A percentile compares a stretch with the other conserved stretches of the same genome.
Conservation (phyloP, 1,140 invertebrate genomes). For the Marisa cornuarietis region DNA sequence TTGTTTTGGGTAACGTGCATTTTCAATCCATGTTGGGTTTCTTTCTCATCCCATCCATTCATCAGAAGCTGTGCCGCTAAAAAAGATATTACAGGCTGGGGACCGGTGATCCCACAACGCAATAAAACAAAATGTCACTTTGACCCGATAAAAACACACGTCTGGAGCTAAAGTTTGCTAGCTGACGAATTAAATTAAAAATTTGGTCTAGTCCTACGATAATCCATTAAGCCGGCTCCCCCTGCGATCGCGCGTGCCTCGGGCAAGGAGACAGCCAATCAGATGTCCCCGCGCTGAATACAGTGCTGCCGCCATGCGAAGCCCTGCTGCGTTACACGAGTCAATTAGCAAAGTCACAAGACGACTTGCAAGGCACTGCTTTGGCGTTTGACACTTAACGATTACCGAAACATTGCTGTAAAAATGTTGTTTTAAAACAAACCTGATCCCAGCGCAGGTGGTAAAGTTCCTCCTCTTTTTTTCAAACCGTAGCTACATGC, state of each 20-base stretch:
- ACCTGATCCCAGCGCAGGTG: conserved; percentile 26
- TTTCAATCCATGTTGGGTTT: too few relatives aligned
- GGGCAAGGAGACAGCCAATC: conserved; percentile 18
- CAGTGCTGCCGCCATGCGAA: conserved; percentile 21
- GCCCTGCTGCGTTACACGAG: conserved; percentile 14
- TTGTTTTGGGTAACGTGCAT: too few relatives aligned
- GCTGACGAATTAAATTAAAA: too few relatives aligned
- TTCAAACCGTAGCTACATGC: too few relatives aligned
- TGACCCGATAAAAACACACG: too few relatives aligned
- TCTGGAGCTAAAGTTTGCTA: too few relatives aligned
- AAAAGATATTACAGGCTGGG: too few relatives aligned
- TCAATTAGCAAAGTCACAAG: conserved; percentile 21
- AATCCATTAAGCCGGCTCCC: conserved; percentile 11
- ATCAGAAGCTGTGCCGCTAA: too few relatives aligned
- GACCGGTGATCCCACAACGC: too few relatives aligned
- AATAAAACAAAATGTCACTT: too few relatives aligned
- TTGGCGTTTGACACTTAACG: conserved; percentile 19
- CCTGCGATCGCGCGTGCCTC: conserved; percentile 13
- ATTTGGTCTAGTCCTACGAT: neutral
- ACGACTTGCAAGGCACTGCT: neutral
- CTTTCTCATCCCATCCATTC: too few relatives aligned
- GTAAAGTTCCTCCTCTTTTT: conserved; percentile 15
- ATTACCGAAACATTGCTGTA: conserved; percentile 22
- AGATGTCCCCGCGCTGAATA: neutral
- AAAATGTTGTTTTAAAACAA: conserved; percentile 30